Base-by-base conservation (phyloP, 2,797 vertebrate genomes). In the Clamator glandarius region DNA sequence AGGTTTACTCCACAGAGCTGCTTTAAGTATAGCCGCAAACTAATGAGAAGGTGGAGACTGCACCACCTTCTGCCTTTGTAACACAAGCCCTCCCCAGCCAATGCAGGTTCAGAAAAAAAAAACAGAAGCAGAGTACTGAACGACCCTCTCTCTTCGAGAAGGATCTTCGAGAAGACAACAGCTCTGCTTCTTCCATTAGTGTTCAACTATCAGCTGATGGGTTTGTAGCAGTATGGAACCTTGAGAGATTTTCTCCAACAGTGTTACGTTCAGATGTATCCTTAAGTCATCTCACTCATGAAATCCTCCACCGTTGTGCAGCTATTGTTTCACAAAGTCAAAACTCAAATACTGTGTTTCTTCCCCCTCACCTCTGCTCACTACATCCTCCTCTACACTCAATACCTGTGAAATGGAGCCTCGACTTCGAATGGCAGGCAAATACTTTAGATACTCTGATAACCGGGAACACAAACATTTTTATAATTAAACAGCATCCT, bases 21-120 rank as follows among this genome's bases (percentile, higher is more conserved):
- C 88, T 94, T 83, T 76, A 91, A 85, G 69, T 31, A 78, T 6
- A 88, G 58, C n/a, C 93, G 63, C 64, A 89, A 91, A 79, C 21
- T 23, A 12, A 33, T 0, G 25, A 54, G 51, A 70, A 90, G 46
- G 44, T 72, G 72, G 61, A 90, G 54, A 73, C 62, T n/a, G 25
- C 0, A 6, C 52, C 64, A 74, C 41, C 52, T 87, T 58, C 57
- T 61, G 54, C 68, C 73, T 82, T 90, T 51, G 80, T 54, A 39
- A 75, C 2, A 78, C 48, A 23, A 62, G 76, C 8, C 36, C 70
- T 77, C 59, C 35, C 36, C 62, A 79, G 58, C 15, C 31, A 25
- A 8, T 2, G 19, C 36, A 61, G 41, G 35, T 57, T 70, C 58
- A 87, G 59, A 41, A 75, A 77, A 42, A 48, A 66, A 15, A 48